Conservation (phyloP, 1,140 invertebrate genomes). For the Chelonus insularis region DNA sequence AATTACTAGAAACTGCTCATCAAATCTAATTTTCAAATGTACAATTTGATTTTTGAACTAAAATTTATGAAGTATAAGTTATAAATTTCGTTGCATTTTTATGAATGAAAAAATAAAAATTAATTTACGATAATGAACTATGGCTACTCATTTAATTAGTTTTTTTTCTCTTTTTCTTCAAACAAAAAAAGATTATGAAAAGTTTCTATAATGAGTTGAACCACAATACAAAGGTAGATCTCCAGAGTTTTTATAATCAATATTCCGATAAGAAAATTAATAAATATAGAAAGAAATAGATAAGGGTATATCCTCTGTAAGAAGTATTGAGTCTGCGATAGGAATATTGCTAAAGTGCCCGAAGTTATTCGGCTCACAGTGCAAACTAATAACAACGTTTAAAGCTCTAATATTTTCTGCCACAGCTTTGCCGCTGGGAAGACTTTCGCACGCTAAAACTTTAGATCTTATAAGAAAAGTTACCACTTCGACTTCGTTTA, state of each 20-base stretch:
- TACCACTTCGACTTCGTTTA: slow-evolving; percentile 40
- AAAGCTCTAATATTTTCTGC: slow-evolving; percentile 50
- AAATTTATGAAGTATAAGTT: too few relatives aligned
- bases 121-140: too few relatives aligned
- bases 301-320: slow-evolving; percentile 3
- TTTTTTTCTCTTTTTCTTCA: too few relatives aligned
- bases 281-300: slow-evolving; percentile 19
- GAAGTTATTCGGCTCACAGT: slow-evolving; percentile 48
- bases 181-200: too few relatives aligned
- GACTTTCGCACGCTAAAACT: slow-evolving; percentile 47
- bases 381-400: slow-evolving; percentile 57
- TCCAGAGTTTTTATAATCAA: background rate
- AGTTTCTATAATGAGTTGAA: too few relatives aligned
- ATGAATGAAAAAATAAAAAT: too few relatives aligned
- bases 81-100: too few relatives aligned
- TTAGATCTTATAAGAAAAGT: slow-evolving; percentile 59
- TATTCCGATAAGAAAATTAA: slow-evolving; percentile 12
- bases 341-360: slow-evolving; percentile 26
- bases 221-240: too few relatives aligned
- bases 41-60: too few relatives aligned
- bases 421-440: slow-evolving; percentile 32
- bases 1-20: too few relatives aligned
- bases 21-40: too few relatives aligned
- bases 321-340: background rate
- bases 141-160: too few relatives aligned